A percentile compares a stretch with the other conserved stretches of the same genome.
Evolutionary conservation across 1,140 invertebrate genomes (phyloP).

Genomic region (Drosophila rhopaloa): DNA sequence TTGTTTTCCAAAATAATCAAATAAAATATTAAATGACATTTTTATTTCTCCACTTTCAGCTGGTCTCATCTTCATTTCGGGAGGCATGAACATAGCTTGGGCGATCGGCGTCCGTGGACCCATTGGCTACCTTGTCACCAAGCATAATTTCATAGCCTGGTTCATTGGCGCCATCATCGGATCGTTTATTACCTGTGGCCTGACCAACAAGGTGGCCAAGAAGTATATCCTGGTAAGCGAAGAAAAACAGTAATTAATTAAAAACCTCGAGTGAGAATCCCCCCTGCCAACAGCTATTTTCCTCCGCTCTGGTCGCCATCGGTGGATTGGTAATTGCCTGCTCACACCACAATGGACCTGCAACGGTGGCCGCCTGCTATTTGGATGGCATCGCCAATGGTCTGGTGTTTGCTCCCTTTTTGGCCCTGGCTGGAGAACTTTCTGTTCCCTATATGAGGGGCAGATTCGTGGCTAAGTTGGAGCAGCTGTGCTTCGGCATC

Average conservation of each 20-base stretch:
- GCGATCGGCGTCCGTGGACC: slow-evolving; percentile 46
- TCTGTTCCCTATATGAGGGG: slow-evolving; percentile 46
- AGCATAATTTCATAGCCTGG: slow-evolving; percentile 56
- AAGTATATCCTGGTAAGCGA: slow-evolving; percentile 55
- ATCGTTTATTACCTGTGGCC: slow-evolving; percentile 27
- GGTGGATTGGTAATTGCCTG: slow-evolving; percentile 41
- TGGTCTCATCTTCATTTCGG: slow-evolving; percentile 61
- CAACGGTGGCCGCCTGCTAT: slow-evolving; percentile 41
- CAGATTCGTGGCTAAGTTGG: neutral
- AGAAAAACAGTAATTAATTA: rapidly evolving
- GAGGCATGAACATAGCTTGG: slow-evolving; percentile 75
- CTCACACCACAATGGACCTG: slow-evolving; percentile 5
- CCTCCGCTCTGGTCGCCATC: slow-evolving; percentile 34
- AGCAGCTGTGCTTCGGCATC: slow-evolving; percentile 27
- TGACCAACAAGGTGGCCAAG: slow-evolving; percentile 58
- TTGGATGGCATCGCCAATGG: slow-evolving; percentile 68
- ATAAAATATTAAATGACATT: neutral
- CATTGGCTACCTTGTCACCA: rapidly evolving
- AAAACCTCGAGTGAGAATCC: neutral
- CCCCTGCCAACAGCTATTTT: slow-evolving; percentile 21
- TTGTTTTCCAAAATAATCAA: no score
- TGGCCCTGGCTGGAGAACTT: slow-evolving; percentile 60
- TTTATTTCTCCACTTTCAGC: slow-evolving; percentile 18
- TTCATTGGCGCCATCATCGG: slow-evolving; percentile 71
- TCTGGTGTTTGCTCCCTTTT: slow-evolving; percentile 50